Percentiles rank a stretch among this genome's conserved stretches.
Conservation (phyloP, 1,140 invertebrate genomes). For the Delia radicum region DNA sequence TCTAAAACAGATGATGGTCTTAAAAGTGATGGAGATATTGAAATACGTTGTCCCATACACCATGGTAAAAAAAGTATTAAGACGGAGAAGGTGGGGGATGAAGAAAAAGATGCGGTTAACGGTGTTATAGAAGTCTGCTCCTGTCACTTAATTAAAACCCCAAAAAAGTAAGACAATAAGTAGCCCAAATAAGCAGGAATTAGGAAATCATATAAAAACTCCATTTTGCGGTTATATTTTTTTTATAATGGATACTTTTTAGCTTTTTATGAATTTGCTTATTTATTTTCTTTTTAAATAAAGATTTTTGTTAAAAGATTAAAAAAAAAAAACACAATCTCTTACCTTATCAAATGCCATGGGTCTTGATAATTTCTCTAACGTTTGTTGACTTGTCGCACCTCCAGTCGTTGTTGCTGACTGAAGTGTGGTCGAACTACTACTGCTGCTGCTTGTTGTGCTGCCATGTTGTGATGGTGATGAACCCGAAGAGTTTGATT, state of each 20-base stretch:
- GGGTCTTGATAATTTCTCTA: constrained; percentile 51
- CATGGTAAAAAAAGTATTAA: neutral
- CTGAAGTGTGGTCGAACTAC: neutral
- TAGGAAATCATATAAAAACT: too few relatives aligned
- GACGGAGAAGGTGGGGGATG: neutral
- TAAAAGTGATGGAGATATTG: constrained; percentile 7
- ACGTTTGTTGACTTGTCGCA: constrained; percentile 35
- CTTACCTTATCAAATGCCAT: constrained; percentile 54
- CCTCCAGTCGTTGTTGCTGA: neutral
- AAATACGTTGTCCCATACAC: constrained; percentile 22
- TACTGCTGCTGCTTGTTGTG: constrained; percentile 20
- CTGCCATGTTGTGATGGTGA: constrained; percentile 24
- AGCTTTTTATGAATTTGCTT: too few relatives aligned
- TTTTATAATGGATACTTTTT: too few relatives aligned
- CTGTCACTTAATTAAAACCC: constrained; percentile 13
- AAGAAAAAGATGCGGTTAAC: neutral
- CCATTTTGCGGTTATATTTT: too few relatives aligned
- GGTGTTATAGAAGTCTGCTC: constrained; percentile 27
- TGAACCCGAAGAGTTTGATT: constrained; percentile 14
- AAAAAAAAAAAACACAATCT: neutral
- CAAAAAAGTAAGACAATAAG: too few relatives aligned
- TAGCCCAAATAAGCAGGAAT: too few relatives aligned
- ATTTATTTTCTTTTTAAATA: too few relatives aligned
- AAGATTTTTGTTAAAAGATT: too few relatives aligned
- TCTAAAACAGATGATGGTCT: neutral